Base-by-base conservation (phyloP, 92 coral and sea anemone genomes). In the Palythoa grandis region DNA sequence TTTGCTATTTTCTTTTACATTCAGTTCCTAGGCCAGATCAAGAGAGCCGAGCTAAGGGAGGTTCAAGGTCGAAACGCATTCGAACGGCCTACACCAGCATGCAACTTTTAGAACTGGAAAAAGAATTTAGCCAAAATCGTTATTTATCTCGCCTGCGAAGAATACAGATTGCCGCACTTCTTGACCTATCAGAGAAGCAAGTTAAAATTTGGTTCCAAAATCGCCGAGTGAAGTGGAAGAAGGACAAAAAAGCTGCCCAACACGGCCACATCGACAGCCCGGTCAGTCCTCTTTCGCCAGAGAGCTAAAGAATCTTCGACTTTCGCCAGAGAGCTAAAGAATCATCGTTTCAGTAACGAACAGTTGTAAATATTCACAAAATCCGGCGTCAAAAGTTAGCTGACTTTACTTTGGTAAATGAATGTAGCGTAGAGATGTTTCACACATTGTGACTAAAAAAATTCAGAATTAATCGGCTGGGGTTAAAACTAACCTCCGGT, bases 201-300 rank as follows among this genome's bases (percentile, higher is more conserved):
- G 99, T 96, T 60, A 96, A 96, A 92, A 96, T 96, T 74, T 96
- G 99, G 99, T 96, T 96, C 86, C 99, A 96, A 76, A 96, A 96
- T 89, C 97, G 99, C 66, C 93, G 99, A 15, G 99, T 96, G 10
- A 96, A 96, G 52, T 96, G 99, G 99, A 96, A 96, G 88, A 96
- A 96, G 56, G 99, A 96, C 91, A 95, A 94, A 83, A 94, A 94
- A 84, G 98, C 98, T 4, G 98, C 98, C 11, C 98, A 94, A 65
- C 98, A 94, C 60, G 84, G 89, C 3, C 88, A 20, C 25, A 79
- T 88, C 0, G 95, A 90, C 11, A 88, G 63, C 57, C 95, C 87
- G 14, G 87, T 88, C 67, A 83, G 88, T 47, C 95, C 98, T 5
- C 85, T 83, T 1, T 92, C 98, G 4, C 98, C 98, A 29, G 72